Percentiles rank a stretch among this genome's conserved stretches.
phyloP scores from a whole-genome alignment of 2,888 invertebrate species.

The Tetragonula carbonaria region DNA sequence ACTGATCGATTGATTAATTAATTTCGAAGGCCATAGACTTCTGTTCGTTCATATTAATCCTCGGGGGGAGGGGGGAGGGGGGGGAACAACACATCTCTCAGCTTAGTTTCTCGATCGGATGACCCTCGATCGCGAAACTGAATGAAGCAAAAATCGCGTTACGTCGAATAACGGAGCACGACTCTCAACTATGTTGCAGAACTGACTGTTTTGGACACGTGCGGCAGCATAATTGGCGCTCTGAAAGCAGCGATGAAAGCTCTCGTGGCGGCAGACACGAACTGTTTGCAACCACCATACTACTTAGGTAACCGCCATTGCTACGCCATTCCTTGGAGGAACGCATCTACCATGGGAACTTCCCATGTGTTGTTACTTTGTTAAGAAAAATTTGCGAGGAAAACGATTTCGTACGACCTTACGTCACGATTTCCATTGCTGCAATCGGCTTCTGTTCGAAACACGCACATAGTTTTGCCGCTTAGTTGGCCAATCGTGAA shows the following conservation, averaged over 20 bases:
- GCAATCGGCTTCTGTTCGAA: background rate
- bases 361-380: background rate
- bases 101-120: background rate
- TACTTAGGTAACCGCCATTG: slow-evolving; percentile 77
- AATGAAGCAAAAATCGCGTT: background rate
- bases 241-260: slow-evolving; percentile 82
- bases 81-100: background rate
- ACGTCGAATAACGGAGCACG: background rate
- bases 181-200: slow-evolving; percentile 36
- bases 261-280: slow-evolving; percentile 81
- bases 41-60: too few relatives aligned
- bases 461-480: too few relatives aligned
- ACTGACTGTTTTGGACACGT: slow-evolving; percentile 81
- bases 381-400: background rate
- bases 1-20: too few relatives aligned
- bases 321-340: background rate
- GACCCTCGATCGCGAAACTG: background rate
- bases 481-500: background rate
- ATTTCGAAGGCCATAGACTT: background rate
- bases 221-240: slow-evolving; percentile 80
- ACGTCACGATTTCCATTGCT: background rate
- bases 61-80: too few relatives aligned
- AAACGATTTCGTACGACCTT: background rate
- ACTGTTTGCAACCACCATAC: slow-evolving; percentile 82
- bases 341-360: slow-evolving; percentile 12